Evolutionary conservation across 1,140 invertebrate species (phyloP).

Genomic region (Nilaparvata lugens): DNA sequence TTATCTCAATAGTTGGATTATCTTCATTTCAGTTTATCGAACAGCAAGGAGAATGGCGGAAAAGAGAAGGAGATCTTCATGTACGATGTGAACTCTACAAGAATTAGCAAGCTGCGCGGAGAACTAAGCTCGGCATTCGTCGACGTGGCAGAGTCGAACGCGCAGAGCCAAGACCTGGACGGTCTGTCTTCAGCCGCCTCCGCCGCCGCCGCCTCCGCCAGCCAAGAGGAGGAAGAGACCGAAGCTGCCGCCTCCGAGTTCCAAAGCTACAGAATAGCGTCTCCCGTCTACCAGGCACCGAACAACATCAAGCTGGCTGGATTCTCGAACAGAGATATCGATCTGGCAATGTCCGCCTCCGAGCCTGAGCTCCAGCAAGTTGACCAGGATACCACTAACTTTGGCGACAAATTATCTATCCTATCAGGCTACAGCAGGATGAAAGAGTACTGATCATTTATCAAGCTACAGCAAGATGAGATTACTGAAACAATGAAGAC

Average conservation of each 20-base stretch:
- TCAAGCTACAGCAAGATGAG: conserved; percentile 15
- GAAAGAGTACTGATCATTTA: conserved; percentile 1
- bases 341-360: conserved; percentile 6
- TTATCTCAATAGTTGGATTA: no score
- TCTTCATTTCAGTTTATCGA: background rate
- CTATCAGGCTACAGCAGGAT: conserved; percentile 15
- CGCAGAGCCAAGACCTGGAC: conserved; percentile 54
- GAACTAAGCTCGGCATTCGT: conserved; percentile 71
- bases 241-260: conserved; percentile 8
- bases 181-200: conserved; percentile 4
- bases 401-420: conserved; percentile 4
- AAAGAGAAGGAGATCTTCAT: conserved; percentile 69
- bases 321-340: background rate
- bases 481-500: background rate
- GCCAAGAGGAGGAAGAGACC: background rate
- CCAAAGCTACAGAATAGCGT: conserved; percentile 1
- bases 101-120: conserved; percentile 56
- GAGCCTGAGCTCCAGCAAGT: conserved; percentile 4
- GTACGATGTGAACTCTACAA: conserved; percentile 62
- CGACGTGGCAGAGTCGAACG: conserved; percentile 71
- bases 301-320: background rate
- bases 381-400: background rate
- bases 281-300: background rate
- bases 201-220: background rate
- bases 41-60: background rate